Evolutionary conservation across 1,140 invertebrate species (phyloP).

Genomic region (Eubasilissa regina): DNA sequence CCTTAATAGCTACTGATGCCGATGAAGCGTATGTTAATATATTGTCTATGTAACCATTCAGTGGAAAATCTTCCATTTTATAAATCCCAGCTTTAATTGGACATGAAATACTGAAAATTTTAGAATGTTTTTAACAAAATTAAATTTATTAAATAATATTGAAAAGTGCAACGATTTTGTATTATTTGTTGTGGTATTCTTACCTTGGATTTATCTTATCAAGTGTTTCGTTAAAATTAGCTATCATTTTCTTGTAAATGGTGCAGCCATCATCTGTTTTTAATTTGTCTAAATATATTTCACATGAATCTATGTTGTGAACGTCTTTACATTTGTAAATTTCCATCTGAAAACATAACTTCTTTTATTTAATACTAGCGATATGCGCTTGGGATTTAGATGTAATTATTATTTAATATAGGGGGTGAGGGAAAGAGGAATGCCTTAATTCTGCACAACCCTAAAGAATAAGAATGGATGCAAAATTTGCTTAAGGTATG

Average conservation of each 20-base stretch:
- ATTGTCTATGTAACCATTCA: conserved; percentile 36
- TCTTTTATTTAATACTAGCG: conserved; percentile 1
- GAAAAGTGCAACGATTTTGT: not conserved
- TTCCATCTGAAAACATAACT: conserved; percentile 48
- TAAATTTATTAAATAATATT: no score
- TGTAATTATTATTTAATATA: no score
- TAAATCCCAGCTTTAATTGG: conserved; percentile 50
- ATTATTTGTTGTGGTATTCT: not conserved
- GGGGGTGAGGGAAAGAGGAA: no score
- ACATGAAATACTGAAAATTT: conserved; percentile 47
- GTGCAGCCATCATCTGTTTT: conserved; percentile 52
- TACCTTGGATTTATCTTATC: conserved; percentile 49
- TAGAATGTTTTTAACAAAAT: not conserved
- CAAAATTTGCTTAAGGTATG: no score
- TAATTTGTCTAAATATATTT: conserved; percentile 56
- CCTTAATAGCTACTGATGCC: conserved; percentile 40
- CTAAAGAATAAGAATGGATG: no score
- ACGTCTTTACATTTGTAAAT: conserved; percentile 54
- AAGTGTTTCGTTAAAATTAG: conserved; percentile 34
- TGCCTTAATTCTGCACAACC: no score
- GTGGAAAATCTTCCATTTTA: conserved; percentile 50
- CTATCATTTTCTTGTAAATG: conserved; percentile 11
- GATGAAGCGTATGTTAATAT: conserved; percentile 39
- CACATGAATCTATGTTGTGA: conserved; percentile 51
- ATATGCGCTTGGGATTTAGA: no score